Base-by-base conservation (phyloP, 1,140 invertebrate genomes). In the Pseudomyrmex dendroicus region DNA sequence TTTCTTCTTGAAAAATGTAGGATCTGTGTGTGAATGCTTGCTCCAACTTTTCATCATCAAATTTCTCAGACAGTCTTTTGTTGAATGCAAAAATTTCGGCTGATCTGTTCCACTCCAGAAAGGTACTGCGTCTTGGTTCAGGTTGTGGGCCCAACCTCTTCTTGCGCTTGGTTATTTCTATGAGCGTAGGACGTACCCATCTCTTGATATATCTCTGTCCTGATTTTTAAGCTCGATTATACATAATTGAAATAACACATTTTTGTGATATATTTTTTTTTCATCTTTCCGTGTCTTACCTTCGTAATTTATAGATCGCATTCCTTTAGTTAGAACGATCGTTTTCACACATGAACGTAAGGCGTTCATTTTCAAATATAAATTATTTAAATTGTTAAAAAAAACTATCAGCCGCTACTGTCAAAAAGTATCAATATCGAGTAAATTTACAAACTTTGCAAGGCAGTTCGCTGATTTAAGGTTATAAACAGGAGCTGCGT, bases 41-140 rank as follows among this genome's bases (percentile, higher is more conserved):
- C 74, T 96, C 95, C 35, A 99, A 91, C 20, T 97, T 92, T 62
- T 95, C 92, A 0, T 95, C 91, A 82, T 98, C 94, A 91, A 99
- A 98, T 9, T 97, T 95, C 95, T 99, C 98, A n/a, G 96, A 96
- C 12, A 99, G 93, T 59, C 98, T 95, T 89, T 96, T 96, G 44
- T 96, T 96, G 95, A 99, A 99, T 4, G 98, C 97, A 95, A 95
- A 99, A 17, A 99, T 78, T 94, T 99, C 98, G 0, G 97, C 96
- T 85, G 97, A 95, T 92, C 98, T 97, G 92, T 99, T 99, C 98
- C 97, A 98, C 86, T 98, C 97, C 12, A 97, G 73, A 90, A 95
- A 97, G 50, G 94, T 94, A 48, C 95, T 96, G 56, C 97, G 95
- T 3, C 94, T 94, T 22, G 80, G 62, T 68, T 92, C 91, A 17